Conservation (phyloP, 2,888 invertebrate species). For the Drosophila austrosaltans region DNA sequence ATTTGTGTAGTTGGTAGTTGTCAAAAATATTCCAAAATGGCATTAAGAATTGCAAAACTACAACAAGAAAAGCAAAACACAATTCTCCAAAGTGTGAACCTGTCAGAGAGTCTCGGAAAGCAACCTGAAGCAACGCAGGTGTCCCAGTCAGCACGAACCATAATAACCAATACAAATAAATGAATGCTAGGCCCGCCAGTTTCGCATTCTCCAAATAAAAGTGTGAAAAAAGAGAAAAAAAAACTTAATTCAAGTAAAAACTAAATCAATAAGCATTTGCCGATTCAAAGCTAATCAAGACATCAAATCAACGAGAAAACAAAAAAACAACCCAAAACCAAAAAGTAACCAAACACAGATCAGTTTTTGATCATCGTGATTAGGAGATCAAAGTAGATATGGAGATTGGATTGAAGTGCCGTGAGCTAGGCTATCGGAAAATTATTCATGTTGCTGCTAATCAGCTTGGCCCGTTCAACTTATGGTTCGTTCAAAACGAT, state of each 20-base stretch:
- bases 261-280: slow-evolving; percentile 65
- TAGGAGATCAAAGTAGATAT: slow-evolving; percentile 27
- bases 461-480: slow-evolving; percentile 40
- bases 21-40: slow-evolving; percentile 63
- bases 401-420: slow-evolving; percentile 36
- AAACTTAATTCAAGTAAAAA: slow-evolving; percentile 60
- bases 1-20: slow-evolving; percentile 36
- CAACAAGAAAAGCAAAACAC: slow-evolving; percentile 30
- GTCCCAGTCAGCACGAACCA: slow-evolving; percentile 13
- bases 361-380: slow-evolving; percentile 55
- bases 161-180: slow-evolving; percentile 3
- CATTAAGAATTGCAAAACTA: slow-evolving; percentile 52
- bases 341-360: slow-evolving; percentile 34
- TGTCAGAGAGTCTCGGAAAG: slow-evolving; percentile 54
- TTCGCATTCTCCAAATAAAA: slow-evolving; percentile 22
- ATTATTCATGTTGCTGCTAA: slow-evolving; percentile 53
- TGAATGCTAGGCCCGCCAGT: slow-evolving; percentile 10
- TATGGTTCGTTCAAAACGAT: slow-evolving; percentile 8
- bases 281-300: slow-evolving; percentile 72
- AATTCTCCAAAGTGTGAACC: slow-evolving; percentile 60
- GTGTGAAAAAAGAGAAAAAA: slow-evolving; percentile 47
- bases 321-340: slow-evolving; percentile 22
- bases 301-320: slow-evolving; percentile 50
- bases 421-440: slow-evolving; percentile 23
- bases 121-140: slow-evolving; percentile 37